Evolutionary conservation across 2,113 vertebrate genomes (phyloP).

Genomic region (Apaloderma vittatum): DNA sequence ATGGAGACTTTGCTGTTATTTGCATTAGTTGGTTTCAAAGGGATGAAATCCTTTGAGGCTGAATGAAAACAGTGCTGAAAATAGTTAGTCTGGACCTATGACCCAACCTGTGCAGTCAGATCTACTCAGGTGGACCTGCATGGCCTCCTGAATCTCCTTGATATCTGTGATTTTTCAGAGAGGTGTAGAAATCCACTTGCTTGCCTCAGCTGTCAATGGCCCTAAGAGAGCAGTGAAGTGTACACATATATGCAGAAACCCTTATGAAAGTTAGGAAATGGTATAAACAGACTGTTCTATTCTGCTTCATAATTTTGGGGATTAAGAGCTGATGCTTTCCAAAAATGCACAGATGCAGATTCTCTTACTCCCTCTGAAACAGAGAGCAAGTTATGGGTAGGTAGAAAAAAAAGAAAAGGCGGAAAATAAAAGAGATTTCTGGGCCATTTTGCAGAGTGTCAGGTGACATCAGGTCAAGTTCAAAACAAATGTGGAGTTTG

Average conservation of each 20-base stretch:
- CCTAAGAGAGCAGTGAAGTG: neutral
- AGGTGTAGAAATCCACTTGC: neutral
- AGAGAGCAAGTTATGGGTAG: neutral
- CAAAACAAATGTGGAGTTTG: neutral
- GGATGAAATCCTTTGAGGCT: neutral
- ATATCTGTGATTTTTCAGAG: neutral
- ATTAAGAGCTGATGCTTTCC: neutral
- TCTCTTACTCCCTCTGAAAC: neutral
- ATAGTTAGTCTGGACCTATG: neutral
- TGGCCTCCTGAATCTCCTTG: neutral
- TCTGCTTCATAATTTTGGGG: neutral
- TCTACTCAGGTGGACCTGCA: neutral
- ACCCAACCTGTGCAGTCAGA: neutral
- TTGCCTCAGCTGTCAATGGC: neutral
- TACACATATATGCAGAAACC: neutral
- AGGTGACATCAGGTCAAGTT: neutral
- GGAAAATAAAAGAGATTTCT: neutral
- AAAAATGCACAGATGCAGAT: neutral
- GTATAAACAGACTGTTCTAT: neutral
- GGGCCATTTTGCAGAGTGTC: neutral
- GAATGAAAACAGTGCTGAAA: neutral
- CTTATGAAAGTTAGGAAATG: neutral
- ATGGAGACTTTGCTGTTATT: neutral
- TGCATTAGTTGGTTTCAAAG: neutral
- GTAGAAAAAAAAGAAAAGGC: neutral